Conservation (phyloP, 2,888 invertebrate species). For the Amphipoea lucens region DNA sequence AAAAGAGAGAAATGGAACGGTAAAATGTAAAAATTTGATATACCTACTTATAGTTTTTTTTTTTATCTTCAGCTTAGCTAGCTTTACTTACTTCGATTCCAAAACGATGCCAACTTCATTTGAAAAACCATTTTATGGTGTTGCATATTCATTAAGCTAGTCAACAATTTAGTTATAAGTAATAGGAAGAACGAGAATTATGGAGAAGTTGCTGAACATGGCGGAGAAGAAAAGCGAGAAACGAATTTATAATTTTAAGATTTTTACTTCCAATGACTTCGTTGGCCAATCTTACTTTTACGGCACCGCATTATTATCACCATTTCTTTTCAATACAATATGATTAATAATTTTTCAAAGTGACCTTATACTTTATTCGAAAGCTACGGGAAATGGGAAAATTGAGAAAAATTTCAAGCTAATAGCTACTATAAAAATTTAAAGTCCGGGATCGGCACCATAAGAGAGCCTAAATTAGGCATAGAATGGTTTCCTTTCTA, state of each 20-base stretch:
- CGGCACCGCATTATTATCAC: no score
- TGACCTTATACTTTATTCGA: background rate
- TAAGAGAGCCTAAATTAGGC: background rate
- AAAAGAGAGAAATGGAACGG: background rate
- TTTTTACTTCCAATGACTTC: background rate
- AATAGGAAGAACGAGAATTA: background rate
- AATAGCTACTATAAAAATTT: no score
- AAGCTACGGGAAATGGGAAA: background rate
- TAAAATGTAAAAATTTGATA: background rate
- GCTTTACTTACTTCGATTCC: background rate
- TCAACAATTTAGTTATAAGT: background rate
- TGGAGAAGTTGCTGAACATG: background rate
- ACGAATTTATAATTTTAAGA: background rate
- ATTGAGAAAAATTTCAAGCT: background rate
- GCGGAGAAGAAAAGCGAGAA: background rate
- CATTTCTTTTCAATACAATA: background rate
- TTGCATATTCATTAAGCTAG: background rate
- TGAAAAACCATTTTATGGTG: background rate
- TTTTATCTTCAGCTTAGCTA: background rate
- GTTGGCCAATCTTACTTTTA: background rate
- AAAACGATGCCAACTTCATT: background rate
- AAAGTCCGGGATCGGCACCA: background rate
- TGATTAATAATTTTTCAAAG: background rate
- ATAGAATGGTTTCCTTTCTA: background rate
- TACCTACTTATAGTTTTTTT: background rate